A percentile compares a stretch with the other conserved stretches of the same genome.
phyloP scores from a whole-genome alignment of 2,888 invertebrate genomes.

The Cantharis rustica region DNA sequence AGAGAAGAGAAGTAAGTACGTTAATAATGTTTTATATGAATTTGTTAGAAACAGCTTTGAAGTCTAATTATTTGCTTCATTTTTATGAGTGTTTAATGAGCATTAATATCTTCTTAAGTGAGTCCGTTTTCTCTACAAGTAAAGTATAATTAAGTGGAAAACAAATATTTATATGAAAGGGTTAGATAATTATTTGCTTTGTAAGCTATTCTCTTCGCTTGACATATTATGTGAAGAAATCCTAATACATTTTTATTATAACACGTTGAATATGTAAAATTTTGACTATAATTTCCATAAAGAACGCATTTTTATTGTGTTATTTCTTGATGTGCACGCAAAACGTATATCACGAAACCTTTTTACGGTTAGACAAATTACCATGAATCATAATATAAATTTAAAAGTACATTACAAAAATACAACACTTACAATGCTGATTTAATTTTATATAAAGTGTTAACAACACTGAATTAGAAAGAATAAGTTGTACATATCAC shows the following conservation, averaged over 20 bases:
- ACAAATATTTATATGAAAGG: slow-evolving; percentile 19
- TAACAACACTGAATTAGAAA: not conserved
- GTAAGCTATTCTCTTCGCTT: slow-evolving; percentile 4
- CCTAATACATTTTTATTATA: slow-evolving; percentile 23
- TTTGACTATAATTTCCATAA: slow-evolving; percentile 21
- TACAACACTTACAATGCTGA: not conserved
- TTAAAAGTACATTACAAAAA: slow-evolving; percentile 11
- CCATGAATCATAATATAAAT: slow-evolving; percentile 19
- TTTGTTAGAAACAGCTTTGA: slow-evolving; percentile 4
- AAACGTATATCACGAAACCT: slow-evolving; percentile 26
- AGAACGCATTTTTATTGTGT: slow-evolving; percentile 19
- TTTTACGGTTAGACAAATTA: slow-evolving; percentile 20
- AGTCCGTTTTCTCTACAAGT: slow-evolving; percentile 37
- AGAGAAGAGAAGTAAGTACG: not conserved
- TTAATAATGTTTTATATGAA: slow-evolving; percentile 13
- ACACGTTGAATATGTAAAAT: slow-evolving; percentile 28
- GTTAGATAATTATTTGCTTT: not conserved
- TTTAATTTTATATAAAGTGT: not conserved
- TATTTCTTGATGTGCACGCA: slow-evolving; percentile 23
- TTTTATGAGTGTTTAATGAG: slow-evolving; percentile 41
- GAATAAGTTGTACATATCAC: not conserved
- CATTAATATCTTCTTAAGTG: slow-evolving; percentile 36
- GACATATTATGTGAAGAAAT: slow-evolving; percentile 21
- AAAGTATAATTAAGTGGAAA: slow-evolving; percentile 19
- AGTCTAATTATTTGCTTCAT: slow-evolving; percentile 37